Percentiles rank a stretch among this genome's conserved stretches.
These are phyloP conservation scores for Syrista parreyssii DNA, from an alignment of 2,888 invertebrate species.

Conservation along the genomic window DNA sequence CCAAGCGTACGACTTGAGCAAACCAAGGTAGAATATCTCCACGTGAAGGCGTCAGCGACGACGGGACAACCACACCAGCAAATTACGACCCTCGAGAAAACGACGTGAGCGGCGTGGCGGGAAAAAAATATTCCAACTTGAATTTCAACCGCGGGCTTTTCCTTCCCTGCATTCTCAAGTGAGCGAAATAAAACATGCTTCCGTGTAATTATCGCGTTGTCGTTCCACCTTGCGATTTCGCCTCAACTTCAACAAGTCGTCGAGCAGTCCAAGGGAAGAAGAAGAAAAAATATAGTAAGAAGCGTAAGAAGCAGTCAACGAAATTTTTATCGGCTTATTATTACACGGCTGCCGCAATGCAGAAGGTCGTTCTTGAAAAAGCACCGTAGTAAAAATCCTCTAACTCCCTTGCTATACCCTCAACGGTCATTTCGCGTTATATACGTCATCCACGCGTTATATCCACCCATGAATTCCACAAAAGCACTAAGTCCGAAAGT, in stretches of 20 bases:
- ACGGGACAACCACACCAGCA: not conserved
- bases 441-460: not conserved
- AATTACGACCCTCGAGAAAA: not conserved
- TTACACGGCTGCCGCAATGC: not conserved
- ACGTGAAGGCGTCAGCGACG: not conserved
- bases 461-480: not conserved
- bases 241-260: not conserved
- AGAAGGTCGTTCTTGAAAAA: not conserved
- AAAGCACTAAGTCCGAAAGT: not conserved
- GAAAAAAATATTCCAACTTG: not conserved
- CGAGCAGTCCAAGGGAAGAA: not conserved
- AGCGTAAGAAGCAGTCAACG: not conserved
- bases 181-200: not conserved
- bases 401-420: not conserved
- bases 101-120: not conserved
- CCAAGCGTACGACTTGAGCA: not conserved
- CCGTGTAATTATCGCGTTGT: not conserved
- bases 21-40: not conserved
- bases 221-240: not conserved
- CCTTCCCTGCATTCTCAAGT: not conserved
- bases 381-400: not conserved
- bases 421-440: not conserved
- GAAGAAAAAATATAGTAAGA: not conserved
- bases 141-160: not conserved
- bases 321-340: not conserved